Base-by-base conservation (phyloP, 2,888 invertebrate species). In the Drosophila maculinotata region DNA sequence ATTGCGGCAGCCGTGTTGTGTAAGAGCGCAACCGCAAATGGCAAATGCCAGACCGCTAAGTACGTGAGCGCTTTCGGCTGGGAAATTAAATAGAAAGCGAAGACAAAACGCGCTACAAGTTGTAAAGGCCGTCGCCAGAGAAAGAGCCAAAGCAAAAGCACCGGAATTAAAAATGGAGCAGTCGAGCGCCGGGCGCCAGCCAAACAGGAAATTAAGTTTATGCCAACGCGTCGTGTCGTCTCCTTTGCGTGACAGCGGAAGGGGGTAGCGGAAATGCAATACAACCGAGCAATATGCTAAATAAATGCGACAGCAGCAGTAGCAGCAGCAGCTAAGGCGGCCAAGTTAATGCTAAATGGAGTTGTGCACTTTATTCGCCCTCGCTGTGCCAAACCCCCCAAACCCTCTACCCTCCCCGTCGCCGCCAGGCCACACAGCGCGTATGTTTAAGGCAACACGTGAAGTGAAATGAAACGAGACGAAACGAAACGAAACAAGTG, bases 11-110 rank as follows among this genome's bases (percentile, higher is more conserved):
- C 42, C 48, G 31, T 45, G 36, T 30, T 67, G 48, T 51, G 42
- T 38, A 41, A 44, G 10, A 47, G 53, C 57, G 47, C 71, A 70
- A 69, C 53, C 41, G 52, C 75, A 81, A 75, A 63, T 74, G 75
- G 67, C 79, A 76, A 76, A 63, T 48, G 65, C 56, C 56, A 72
- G 60, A 20, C 47, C 56, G 73, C 52, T 53, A 67, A 76, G 71
- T 79, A 76, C 77, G 87, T 74, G 79, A 62, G 57, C 62, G 59
- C 76, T 66, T 70, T 76, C 64, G 69, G 71, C 42, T 58, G 73
- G 82, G 82, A 87, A 83, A 83, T 87, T 85, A 80, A 87, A 83
- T 77, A 79, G 88, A 87, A 87, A 87, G 87, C 85, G 78, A 78
- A 81, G 59, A 73, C 59, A 57, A 62, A 71, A 69, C 52, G 63